Percentiles rank a stretch among this genome's conserved stretches.
Evolutionary conservation across 92 coral and sea anemone genomes (phyloP).

Genomic region (Zoanthus sociatus): DNA sequence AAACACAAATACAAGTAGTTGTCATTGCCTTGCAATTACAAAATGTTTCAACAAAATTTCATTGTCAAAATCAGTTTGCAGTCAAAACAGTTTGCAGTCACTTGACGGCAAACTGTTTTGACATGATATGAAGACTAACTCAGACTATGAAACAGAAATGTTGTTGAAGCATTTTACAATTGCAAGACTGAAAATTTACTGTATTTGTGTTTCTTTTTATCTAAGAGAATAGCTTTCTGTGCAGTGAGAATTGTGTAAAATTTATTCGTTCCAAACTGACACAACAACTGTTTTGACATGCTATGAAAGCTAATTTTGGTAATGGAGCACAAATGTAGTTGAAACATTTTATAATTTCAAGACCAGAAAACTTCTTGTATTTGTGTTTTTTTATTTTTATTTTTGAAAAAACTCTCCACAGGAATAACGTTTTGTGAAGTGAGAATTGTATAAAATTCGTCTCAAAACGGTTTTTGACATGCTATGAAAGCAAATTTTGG

Average conservation of each 20-base stretch:
- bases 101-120: not conserved
- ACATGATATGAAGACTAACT: no score
- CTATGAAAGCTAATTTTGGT: not conserved
- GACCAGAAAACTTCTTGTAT: not conserved
- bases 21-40: no score
- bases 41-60: not conserved
- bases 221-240: not conserved
- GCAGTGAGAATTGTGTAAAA: not conserved
- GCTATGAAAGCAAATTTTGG: not conserved
- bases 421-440: not conserved
- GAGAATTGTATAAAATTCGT: not conserved
- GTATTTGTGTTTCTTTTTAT: no score
- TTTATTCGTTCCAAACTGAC: not conserved
- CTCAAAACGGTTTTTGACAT: not conserved
- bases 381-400: not conserved
- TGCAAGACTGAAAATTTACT: no score
- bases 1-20: no score
- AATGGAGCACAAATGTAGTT: not conserved
- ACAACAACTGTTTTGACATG: not conserved
- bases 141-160: no score
- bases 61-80: not conserved
- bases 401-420: not conserved
- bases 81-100: no score
- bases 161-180: no score
- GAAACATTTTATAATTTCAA: not conserved